Evolutionary conservation across 53 echinoderm and acorn worm species (phyloP).

Genomic region (Mesocentrotus franciscanus): DNA sequence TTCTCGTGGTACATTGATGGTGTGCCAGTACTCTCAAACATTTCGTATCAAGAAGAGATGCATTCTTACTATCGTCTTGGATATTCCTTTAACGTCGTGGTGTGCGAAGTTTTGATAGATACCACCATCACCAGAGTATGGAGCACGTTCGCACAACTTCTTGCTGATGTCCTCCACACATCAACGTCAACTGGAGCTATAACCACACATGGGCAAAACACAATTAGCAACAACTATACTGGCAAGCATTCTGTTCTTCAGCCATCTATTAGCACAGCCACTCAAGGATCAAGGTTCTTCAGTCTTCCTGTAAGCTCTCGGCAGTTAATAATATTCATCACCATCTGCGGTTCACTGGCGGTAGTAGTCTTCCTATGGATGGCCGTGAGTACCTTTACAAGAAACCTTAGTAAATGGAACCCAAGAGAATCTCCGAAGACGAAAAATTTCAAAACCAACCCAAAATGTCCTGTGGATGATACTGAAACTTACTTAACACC

Average conservation of each 20-base stretch:
- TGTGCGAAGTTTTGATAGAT: not conserved
- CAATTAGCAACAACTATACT: not conserved
- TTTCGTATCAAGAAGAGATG: too few relatives aligned
- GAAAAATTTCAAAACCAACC: not conserved
- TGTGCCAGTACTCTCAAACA: not conserved
- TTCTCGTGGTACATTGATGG: constrained; percentile 34
- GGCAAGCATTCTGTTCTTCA: not conserved
- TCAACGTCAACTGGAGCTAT: not conserved
- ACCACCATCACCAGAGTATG: not conserved
- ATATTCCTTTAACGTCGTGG: not conserved
- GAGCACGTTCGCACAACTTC: not conserved
- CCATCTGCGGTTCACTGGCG: not conserved
- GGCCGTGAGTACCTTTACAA: not conserved
- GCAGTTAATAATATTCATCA: not conserved
- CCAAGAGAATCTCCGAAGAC: not conserved
- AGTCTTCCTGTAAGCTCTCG: not conserved
- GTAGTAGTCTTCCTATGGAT: not conserved
- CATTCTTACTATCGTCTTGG: not conserved
- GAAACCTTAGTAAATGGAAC: not conserved
- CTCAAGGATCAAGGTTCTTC: not conserved
- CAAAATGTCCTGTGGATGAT: not conserved
- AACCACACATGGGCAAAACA: not conserved
- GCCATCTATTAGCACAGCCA: not conserved
- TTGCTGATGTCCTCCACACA: not conserved
- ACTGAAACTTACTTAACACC: not conserved